Percentiles rank a stretch among this genome's conserved stretches.
Conservation (phyloP, 2,113 vertebrate genomes). For the Pterophyllum scalare region DNA sequence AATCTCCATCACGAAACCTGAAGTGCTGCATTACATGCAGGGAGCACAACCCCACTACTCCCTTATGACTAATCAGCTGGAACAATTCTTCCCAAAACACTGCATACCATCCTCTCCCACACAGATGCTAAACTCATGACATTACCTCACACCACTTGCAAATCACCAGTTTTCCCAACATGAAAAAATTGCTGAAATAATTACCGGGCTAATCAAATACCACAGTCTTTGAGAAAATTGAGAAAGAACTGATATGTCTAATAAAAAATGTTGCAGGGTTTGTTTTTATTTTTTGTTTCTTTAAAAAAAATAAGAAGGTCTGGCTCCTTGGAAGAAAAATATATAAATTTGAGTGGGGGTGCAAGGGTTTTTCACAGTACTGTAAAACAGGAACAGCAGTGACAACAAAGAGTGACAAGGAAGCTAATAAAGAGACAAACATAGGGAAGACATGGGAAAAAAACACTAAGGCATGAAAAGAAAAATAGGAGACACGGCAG, state of each 20-base stretch:
- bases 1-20: slow-evolving; percentile 37
- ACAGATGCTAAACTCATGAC: slow-evolving; percentile 21
- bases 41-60: slow-evolving; percentile 45
- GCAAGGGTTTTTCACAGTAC: too few relatives aligned
- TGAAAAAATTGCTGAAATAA: neutral
- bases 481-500: neutral
- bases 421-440: too few relatives aligned
- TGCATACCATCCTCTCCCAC: slow-evolving; percentile 26
- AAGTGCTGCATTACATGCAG: slow-evolving; percentile 61
- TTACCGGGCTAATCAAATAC: neutral
- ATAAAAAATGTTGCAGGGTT: neutral
- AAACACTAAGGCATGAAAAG: too few relatives aligned
- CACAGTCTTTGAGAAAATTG: neutral
- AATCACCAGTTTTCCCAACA: neutral
- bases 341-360: too few relatives aligned
- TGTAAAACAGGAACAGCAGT: too few relatives aligned
- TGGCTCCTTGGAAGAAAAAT: too few relatives aligned
- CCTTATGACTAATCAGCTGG: slow-evolving; percentile 67
- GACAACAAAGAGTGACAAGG: too few relatives aligned
- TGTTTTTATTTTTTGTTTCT: too few relatives aligned
- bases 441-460: neutral
- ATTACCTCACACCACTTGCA: slow-evolving; percentile 24
- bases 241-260: neutral
- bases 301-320: too few relatives aligned
- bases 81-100: slow-evolving; percentile 41